Evolutionary conservation across 2,888 invertebrate genomes (phyloP).

Genomic region (Limnephilus lunatus): DNA sequence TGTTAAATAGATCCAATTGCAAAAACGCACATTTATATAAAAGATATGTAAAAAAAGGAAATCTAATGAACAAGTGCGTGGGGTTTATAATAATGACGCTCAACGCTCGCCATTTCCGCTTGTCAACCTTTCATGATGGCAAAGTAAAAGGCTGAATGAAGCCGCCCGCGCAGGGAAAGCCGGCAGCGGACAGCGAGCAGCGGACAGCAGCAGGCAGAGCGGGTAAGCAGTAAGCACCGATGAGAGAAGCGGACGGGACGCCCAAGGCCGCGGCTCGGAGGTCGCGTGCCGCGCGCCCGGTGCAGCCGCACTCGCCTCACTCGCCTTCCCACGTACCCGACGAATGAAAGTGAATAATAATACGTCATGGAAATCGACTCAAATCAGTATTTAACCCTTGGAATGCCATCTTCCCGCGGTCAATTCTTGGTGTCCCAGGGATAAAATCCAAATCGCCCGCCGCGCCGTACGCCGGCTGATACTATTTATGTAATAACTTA

Average conservation of each 20-base stretch:
- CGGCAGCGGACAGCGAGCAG: neutral
- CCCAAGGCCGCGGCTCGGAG: conserved; percentile 22
- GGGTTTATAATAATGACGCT: too few relatives aligned
- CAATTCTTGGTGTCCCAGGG: too few relatives aligned
- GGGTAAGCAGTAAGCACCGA: neutral
- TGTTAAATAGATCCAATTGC: neutral
- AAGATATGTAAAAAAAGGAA: too few relatives aligned
- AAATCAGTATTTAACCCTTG: neutral
- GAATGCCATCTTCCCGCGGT: too few relatives aligned
- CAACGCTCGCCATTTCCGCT: neutral
- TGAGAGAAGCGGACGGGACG: neutral
- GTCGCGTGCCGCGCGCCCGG: conserved; percentile 6
- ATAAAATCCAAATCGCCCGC: too few relatives aligned
- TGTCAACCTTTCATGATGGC: neutral
- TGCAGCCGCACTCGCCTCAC: neutral
- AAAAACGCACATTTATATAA: neutral
- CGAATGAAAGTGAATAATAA: conserved; percentile 28
- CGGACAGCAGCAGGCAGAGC: neutral
- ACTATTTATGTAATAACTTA: too few relatives aligned
- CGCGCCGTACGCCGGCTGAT: too few relatives aligned
- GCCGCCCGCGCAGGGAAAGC: neutral
- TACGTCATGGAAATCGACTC: neutral
- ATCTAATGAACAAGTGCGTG: too few relatives aligned
- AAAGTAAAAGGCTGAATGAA: neutral
- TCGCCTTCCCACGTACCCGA: neutral